Percentiles rank a stretch among this genome's conserved stretches.
Conservation (phyloP, 2,113 vertebrate genomes). For the Sylvietta virens region DNA sequence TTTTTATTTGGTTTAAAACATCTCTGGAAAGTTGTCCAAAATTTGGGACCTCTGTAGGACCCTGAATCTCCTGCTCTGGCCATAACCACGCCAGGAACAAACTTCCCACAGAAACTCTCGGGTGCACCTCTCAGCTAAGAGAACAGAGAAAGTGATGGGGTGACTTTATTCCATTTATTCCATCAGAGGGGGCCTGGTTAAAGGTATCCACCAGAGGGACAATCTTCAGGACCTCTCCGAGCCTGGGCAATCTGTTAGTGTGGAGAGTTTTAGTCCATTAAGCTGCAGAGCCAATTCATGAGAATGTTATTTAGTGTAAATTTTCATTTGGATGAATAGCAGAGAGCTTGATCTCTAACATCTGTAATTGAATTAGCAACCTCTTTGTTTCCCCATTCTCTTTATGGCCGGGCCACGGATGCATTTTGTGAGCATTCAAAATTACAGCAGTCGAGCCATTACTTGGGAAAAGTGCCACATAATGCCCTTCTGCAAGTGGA, state of each 20-base stretch:
- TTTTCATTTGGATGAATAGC: slow-evolving; percentile 31
- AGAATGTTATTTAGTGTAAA: slow-evolving; percentile 39
- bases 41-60: background rate
- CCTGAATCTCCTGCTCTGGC: too few relatives aligned
- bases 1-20: background rate
- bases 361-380: slow-evolving; percentile 41
- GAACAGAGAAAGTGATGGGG: background rate
- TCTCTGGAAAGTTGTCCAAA: background rate
- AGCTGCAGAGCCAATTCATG: slow-evolving; percentile 13
- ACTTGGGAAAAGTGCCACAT: slow-evolving; percentile 11
- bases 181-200: background rate
- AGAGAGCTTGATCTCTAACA: slow-evolving; percentile 35
- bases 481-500: slow-evolving; percentile 15
- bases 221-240: background rate
- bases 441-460: background rate
- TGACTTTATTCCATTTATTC: background rate
- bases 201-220: background rate
- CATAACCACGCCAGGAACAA: background rate
- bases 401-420: background rate
- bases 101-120: background rate
- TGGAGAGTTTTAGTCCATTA: background rate
- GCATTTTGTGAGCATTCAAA: background rate
- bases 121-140: background rate
- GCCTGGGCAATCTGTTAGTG: background rate
- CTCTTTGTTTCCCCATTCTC: slow-evolving; percentile 33